Evolutionary conservation across 1,140 invertebrate species (phyloP), one percentile per base, ranked within the genome.

Genomic region (Heliothis virescens): DNA sequence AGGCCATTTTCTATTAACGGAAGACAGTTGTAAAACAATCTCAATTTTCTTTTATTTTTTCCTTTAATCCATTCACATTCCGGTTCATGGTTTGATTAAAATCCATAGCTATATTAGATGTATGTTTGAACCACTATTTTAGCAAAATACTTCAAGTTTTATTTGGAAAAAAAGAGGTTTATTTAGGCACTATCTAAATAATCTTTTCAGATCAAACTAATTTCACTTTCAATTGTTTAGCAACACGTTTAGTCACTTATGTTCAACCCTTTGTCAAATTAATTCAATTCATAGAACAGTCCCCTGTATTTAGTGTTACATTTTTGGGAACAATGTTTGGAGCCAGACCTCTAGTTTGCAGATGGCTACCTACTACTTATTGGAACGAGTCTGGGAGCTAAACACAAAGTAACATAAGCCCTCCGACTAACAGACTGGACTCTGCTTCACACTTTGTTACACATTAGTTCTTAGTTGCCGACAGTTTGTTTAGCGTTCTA

Each of bases 391-490:
- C 1, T 48, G 0, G n/a, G 26, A 72, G 69, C 52, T 72, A 72
- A 72, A 72, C 69, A 72, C 69, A 57, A 72, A 72, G 69, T 72
- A 72, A 72, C 52, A 18, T 72, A 72, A 57, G 26, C 52, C 16
- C 29, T 57, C 11, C 21, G 15, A 57, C 69, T 16, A 72, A 57
- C n/a, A 34, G 52, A 10, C 26, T 16, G 26, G 52, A 47, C 47
- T 67, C 9, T 7, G 12, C 48, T 55, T 72, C 21, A 53, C 21
- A 52, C 26, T 72, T 72, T 41, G 53, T 57, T 50, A n/a, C 4
- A 41, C 29, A 72, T 41, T 18, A 55, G n/a, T 41, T 18, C 9
- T 26, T 57, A 11, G 63, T 50, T 67, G 34, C 7, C n/a, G 16
- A 65, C 29, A 41, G 41, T 29, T 62, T 29, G 59, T 4, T 0